These are phyloP conservation scores for Eupithecia vulgata DNA, from an alignment of 2,888 invertebrate genomes.

Conservation along the genomic window DNA sequence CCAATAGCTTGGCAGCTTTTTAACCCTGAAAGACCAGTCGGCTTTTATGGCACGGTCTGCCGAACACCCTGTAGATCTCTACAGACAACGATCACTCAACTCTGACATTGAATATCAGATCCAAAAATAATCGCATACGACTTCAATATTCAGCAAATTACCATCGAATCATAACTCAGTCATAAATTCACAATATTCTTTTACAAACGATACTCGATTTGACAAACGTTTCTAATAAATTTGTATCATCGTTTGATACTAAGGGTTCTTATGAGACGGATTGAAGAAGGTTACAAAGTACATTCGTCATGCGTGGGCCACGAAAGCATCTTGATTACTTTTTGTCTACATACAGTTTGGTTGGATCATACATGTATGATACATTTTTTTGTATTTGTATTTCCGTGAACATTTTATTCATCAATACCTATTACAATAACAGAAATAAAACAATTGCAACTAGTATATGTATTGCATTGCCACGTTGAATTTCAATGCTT, in stretches of 20 bases:
- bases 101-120: slow-evolving; percentile 21
- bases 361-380: neutral
- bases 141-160: slow-evolving; percentile 7
- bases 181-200: slow-evolving; percentile 25
- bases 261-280: slow-evolving; percentile 6
- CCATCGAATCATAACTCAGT: slow-evolving; percentile 16
- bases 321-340: neutral
- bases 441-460: too few species aligned
- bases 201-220: slow-evolving; percentile 22
- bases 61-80: too few species aligned
- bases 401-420: too few species aligned
- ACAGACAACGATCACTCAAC: neutral
- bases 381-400: too few species aligned
- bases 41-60: too few species aligned
- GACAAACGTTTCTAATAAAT: slow-evolving; percentile 30
- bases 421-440: too few species aligned
- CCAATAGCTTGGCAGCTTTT: too few species aligned
- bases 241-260: slow-evolving; percentile 19
- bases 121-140: slow-evolving; percentile 12
- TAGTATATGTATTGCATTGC: too few species aligned
- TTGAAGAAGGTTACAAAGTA: slow-evolving; percentile 20
- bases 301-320: neutral
- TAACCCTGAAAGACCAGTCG: too few species aligned
- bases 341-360: too few species aligned
- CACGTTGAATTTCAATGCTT: too few species aligned